Base-by-base conservation (phyloP, 2,113 vertebrate genomes). In the Bolborhynchus lineola region DNA sequence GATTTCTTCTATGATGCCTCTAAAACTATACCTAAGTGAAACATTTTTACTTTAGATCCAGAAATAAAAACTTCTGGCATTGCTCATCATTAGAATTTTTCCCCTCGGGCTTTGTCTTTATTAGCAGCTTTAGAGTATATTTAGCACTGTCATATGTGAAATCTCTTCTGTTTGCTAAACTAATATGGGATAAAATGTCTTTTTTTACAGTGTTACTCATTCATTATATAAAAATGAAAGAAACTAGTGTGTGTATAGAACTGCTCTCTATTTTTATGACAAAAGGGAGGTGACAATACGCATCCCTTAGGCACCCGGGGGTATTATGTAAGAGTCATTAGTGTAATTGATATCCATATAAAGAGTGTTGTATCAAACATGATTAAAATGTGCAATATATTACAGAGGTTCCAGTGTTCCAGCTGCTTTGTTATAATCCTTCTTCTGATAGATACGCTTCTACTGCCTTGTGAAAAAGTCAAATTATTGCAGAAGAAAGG, bases 91-190 rank as follows among this genome's bases (percentile, higher is more conserved):
- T 98, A 97, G 95, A 97, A 96, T 97, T 97, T 97, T 95, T 37
- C 95, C 98, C 98, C 26, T 79, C 46, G 95, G 97, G 97, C 97
- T 97, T 97, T 96, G 95, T 97, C 97, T 98, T 98, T 98, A 98
- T 98, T 98, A 98, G 97, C 96, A 98, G 97, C 97, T 98, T 97
- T 97, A 97, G 95, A 98, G 97, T 98, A 97, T 98, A 98, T 98
- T 98, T 98, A 98, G 96, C 97, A 97, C 97, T 97, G 98, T 98
- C 98, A 97, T 97, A 97, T 97, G 96, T 97, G 97, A 97, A 98
- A 97, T 96, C 97, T 97, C 91, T 97, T 97, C 97, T 98, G 93
- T 97, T 97, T 98, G 97, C 97, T 97, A 98, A 98, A 98, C 97
- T 98, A 98, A 97, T 98, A 98, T 92, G 95, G 93, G 86, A 95